Base-by-base conservation (phyloP, 2,797 vertebrate species). In the Lepidocolaptes lacrymiger region DNA sequence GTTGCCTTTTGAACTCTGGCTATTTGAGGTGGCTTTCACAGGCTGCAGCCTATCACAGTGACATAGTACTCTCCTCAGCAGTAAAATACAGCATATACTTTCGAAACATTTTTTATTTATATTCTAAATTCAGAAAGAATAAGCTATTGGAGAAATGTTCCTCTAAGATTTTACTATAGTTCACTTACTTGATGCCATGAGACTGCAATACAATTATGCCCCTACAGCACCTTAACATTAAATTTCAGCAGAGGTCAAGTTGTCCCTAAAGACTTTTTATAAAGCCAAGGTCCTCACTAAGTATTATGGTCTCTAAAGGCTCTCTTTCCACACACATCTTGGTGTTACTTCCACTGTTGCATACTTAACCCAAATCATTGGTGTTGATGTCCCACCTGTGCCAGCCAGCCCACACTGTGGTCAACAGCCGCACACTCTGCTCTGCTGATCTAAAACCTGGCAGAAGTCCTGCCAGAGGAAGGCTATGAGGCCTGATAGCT, bases 191-290 rank as follows among this genome's bases (percentile, higher is more conserved):
- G 56, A 64, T 67, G 34, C 37, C 37, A n/a, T 44, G 39, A 71
- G 30, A 89, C 30, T 61, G 37, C 34, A 74, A 46, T 4, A 86
- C 67, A 95, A 78, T 72, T 82, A 92, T 62, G 9, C 61, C 63
- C 55, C 34, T 77, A 80, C 90, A 96, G 28, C 28, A 82, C 39
- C 44, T 73, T 51, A 88, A 88, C 62, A 89, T 39, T 67, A 78
- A 51, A 83, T 86, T 94, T 93, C 78, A 82, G 49, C 0, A 1
- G 67, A 80, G 85, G 36, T 89, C 76, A 93, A 88, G 81, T 13
- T 86, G 69, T 39, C 51, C 72, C 84, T 89, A 16, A 63, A 91
- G 63, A 85, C 10, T 43, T 77, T 24, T 54, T 39, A 46, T 63
- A 71, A 82, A 84, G 62, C 22, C 34, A 66, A 86, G 73, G 76